Evolutionary conservation across 2,888 invertebrate species (phyloP).

Genomic region (Acleris sparsana): DNA sequence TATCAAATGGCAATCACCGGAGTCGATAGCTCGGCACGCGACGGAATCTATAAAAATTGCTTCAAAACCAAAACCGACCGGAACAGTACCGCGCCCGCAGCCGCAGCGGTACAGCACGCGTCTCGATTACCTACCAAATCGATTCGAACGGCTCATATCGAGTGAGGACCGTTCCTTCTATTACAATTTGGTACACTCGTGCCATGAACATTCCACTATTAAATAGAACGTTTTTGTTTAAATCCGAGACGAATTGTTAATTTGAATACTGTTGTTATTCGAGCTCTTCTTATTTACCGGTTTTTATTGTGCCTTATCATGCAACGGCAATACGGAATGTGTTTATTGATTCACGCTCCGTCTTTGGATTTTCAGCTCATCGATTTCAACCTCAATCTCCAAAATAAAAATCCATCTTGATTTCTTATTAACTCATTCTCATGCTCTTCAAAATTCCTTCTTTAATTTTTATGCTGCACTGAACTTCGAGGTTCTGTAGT

Average conservation of each 20-base stretch:
- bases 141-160: constrained; percentile 65
- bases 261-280: constrained; percentile 80
- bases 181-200: constrained; percentile 54
- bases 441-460: background rate
- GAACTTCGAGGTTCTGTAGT: no score
- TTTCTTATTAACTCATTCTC: constrained; percentile 9
- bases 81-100: constrained; percentile 53
- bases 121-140: constrained; percentile 69
- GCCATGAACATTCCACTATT: constrained; percentile 72
- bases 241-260: constrained; percentile 79
- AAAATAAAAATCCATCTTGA: constrained; percentile 39
- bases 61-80: constrained; percentile 60
- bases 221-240: constrained; percentile 82
- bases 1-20: constrained; percentile 50
- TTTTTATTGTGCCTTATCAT: constrained; percentile 71
- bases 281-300: constrained; percentile 70
- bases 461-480: constrained; percentile 6
- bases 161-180: constrained; percentile 43
- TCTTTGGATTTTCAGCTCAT: constrained; percentile 50
- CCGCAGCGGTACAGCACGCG: constrained; percentile 66
- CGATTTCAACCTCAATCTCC: constrained; percentile 61
- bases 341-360: constrained; percentile 75
- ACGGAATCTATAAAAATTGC: constrained; percentile 56
- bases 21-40: constrained; percentile 71
- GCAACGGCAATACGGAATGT: constrained; percentile 75